Evolutionary conservation across 2,113 vertebrate species (phyloP), one percentile per base, ranked within the genome.

Genomic region (Variabilichromis moorii): DNA sequence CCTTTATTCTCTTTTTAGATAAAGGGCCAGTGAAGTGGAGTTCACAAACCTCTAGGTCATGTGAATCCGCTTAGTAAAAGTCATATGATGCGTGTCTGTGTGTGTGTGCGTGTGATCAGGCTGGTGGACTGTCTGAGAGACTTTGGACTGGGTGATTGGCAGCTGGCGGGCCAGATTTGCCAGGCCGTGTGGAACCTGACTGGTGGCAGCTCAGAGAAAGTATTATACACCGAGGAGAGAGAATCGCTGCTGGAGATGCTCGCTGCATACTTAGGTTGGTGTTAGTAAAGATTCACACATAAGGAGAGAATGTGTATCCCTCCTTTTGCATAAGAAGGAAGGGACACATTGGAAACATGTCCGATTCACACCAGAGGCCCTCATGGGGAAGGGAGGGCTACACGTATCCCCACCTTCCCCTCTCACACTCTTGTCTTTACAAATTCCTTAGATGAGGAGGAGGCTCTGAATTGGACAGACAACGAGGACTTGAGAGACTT

Each of bases 161-260:
- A 98, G 95, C 93, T 99, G 92, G 97, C 97, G 9, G 96, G 97
- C 71, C 95, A 98, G 94, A 94, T 97, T 61, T 99, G 98, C 96
- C 98, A 98, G 96, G 98, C 97, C 3, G 82, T 99, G 85, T 99
- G 98, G 98, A 99, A 99, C 96, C 96, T 97, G 93, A 98, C 95
- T 63, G 92, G 95, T 14, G 61, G 81, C 73, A 2, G 86, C 47
- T 57, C 85, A 2, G 89, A 89, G 42, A 54, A 45, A 45, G 81
- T 95, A 87, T 95, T 98, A 31, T 96, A 96, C 71, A 71, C 89
- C 2, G 90, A 96, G 85, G 95, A 96, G 33, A 89, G 93, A 5
- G 33, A 87, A 37, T 89, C 54, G 0, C 96, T 99, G 82, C 88
- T 97, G 53, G 9, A 91, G 63, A 94, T 98, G 81, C 95, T 99